These are phyloP conservation scores for Panulirus ornatus DNA, from an alignment of 1,140 invertebrate species.

Conservation along the genomic window DNA sequence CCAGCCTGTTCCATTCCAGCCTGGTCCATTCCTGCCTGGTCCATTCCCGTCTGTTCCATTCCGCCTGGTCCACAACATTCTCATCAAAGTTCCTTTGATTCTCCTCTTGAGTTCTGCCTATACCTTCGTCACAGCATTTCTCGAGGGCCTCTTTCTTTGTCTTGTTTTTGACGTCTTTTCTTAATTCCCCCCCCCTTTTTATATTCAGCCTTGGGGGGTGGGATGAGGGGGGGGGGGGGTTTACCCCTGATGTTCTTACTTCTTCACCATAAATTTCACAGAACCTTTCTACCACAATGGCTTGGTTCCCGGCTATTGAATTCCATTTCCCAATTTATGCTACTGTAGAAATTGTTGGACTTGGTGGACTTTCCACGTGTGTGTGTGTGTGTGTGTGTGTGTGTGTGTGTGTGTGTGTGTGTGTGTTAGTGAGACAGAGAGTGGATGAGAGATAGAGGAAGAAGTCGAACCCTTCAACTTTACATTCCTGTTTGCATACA, in stretches of 20 bases:
- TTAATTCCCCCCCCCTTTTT: not conserved
- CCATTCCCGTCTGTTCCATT: too few species aligned
- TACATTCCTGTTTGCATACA: too few species aligned
- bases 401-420: slow-evolving; percentile 20
- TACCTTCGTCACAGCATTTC: too few species aligned
- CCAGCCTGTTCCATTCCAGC: too few species aligned
- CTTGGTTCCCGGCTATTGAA: too few species aligned
- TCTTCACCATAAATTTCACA: too few species aligned
- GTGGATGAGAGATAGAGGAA: not conserved
- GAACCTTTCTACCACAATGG: too few species aligned
- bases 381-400: slow-evolving; percentile 18
- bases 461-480: too few species aligned
- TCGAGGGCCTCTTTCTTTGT: not conserved
- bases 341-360: too few species aligned
- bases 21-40: too few species aligned
- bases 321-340: too few species aligned
- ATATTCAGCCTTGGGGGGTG: not conserved
- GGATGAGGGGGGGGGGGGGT: not conserved
- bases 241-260: not conserved
- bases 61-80: too few species aligned
- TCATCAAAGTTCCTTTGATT: not conserved
- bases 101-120: not conserved
- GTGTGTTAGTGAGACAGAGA: not conserved
- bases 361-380: not conserved
- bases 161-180: slow-evolving; percentile 1